Evolutionary conservation across 2,888 invertebrate species (phyloP), one percentile per base, ranked within the genome.

Genomic region (Euspilapteryx auroguttella): DNA sequence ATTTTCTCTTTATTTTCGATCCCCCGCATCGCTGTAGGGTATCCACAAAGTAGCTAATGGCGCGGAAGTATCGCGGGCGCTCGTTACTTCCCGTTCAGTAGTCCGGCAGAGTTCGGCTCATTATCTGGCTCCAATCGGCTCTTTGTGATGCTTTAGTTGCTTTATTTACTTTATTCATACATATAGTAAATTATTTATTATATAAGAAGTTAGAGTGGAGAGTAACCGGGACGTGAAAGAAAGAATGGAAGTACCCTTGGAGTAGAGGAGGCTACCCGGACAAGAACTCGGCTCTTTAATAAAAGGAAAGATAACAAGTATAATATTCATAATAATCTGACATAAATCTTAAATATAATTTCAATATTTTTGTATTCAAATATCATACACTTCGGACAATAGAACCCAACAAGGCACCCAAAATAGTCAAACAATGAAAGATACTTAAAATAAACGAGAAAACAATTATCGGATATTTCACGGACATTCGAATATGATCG

Each of bases 101-200:
- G 33, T 31, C 27, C 50, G 53, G n/a, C n/a, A n/a, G n/a, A n/a
- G n/a, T n/a, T n/a, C n/a, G 55, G 57, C 57, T 65, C 66, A 71
- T 71, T 75, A 73, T 69, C 65, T 62, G 52, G 50, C 61, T 54
- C 61, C 52, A 49, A 46, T 58, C 58, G 52, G 56, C 48, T 56
- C 55, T 57, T 59, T 63, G 57, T 61, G 11, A 15, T 55, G 55
- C 49, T 51, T 55, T 61, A 64, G 64, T 69, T 59, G 55, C 68
- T 69, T 69, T 68, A 71, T 71, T 69, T 66, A 64, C 58, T 55
- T 41, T n/a, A n/a, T n/a, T n/a, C n/a, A n/a, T n/a, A n/a, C n/a
- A n/a, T n/a, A n/a, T n/a, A n/a, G n/a, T n/a, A n/a, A n/a, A n/a
- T n/a, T n/a, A n/a, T n/a, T n/a, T n/a, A n/a, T n/a, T n/a, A n/a